These are phyloP conservation scores for Oryzias woworae DNA, from an alignment of 2,113 vertebrate genomes.

Conservation along the genomic window DNA sequence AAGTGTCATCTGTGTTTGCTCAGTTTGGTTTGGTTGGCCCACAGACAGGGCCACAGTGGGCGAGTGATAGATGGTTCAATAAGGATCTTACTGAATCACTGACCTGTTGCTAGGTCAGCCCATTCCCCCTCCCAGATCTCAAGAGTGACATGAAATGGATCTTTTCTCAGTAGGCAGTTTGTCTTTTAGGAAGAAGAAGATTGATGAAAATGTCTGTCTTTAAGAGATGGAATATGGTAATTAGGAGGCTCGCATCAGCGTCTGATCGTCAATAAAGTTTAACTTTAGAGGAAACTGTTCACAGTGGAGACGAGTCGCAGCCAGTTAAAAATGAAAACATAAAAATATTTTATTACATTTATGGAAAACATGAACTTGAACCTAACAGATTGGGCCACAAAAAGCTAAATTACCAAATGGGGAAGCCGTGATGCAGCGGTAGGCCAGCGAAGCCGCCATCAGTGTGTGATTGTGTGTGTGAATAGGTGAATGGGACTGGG, in stretches of 20 bases:
- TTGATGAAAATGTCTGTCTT: slow-evolving; percentile 10
- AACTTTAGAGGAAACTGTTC: neutral
- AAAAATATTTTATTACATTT: too few species aligned
- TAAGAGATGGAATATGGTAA: slow-evolving; percentile 1
- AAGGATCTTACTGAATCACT: slow-evolving; percentile 18
- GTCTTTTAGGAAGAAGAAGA: neutral
- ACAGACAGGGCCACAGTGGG: slow-evolving; percentile 9
- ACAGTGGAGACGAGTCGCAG: neutral
- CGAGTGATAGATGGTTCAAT: slow-evolving; percentile 22
- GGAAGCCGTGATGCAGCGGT: too few species aligned
- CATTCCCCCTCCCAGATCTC: neutral
- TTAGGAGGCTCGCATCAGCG: neutral
- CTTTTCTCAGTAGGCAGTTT: slow-evolving; percentile 2
- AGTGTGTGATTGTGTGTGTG: too few species aligned
- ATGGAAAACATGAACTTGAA: too few species aligned
- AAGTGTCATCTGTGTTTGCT: slow-evolving; percentile 36
- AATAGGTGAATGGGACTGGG: too few species aligned
- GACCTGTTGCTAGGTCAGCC: slow-evolving; percentile 27
- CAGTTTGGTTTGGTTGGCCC: slow-evolving; percentile 14
- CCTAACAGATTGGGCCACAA: too few species aligned
- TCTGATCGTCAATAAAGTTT: neutral
- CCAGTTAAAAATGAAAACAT: too few species aligned
- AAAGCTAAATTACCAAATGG: too few species aligned
- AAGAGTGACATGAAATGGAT: slow-evolving; percentile 11
- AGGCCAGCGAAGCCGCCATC: too few species aligned